phyloP scores from a whole-genome alignment of 2,888 invertebrate species.

The Mamestra brassicae region DNA sequence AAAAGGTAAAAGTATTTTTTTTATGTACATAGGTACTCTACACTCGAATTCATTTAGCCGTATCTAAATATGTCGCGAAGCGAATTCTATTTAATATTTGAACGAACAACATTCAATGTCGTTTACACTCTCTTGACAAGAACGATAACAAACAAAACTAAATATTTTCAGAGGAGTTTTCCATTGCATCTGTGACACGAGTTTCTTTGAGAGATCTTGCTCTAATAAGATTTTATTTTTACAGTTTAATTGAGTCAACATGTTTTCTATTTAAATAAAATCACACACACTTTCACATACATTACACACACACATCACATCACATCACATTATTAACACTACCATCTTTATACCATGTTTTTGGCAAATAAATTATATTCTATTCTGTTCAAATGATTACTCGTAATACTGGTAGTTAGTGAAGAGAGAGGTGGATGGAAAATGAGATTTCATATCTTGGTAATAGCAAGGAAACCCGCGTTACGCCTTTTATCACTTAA shows the following conservation, averaged over 20 bases:
- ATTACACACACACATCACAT: too few species aligned
- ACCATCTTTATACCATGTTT: too few species aligned
- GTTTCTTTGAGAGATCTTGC: constrained; percentile 4
- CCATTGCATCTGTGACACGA: background rate
- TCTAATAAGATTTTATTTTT: constrained; percentile 5
- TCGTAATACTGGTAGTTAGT: background rate
- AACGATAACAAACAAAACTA: background rate
- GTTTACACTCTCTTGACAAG: background rate
- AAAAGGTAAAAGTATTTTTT: constrained; percentile 66
- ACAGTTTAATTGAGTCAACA: background rate
- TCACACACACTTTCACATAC: too few species aligned
- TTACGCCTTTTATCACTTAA: background rate
- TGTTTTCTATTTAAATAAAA: background rate
- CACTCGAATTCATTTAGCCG: constrained; percentile 5
- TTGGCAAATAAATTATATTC: too few species aligned
- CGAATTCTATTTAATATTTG: constrained; percentile 8
- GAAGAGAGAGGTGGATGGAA: background rate
- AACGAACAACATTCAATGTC: background rate
- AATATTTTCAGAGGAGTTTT: constrained; percentile 13
- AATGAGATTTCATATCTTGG: background rate
- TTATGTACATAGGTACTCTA: background rate
- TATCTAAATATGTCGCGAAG: constrained; percentile 33
- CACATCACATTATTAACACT: too few species aligned
- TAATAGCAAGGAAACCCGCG: background rate
- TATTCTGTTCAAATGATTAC: background rate